These are phyloP conservation scores for Amiota mariae DNA, from an alignment of 2,888 invertebrate genomes.

Conservation along the genomic window DNA sequence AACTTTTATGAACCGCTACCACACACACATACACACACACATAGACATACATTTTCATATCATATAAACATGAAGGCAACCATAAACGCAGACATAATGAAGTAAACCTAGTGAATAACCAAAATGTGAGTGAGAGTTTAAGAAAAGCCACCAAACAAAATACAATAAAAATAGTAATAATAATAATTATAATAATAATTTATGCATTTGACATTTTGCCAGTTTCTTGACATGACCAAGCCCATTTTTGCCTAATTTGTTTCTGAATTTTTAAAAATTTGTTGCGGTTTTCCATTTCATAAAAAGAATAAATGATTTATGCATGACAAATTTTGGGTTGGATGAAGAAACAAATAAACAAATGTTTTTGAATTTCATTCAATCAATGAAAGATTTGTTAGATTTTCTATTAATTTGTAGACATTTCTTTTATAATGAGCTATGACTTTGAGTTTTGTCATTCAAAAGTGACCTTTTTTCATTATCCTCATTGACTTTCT, in stretches of 20 bases:
- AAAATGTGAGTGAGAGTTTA: not conserved
- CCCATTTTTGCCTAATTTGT: too few species aligned
- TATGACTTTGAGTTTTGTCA: too few species aligned
- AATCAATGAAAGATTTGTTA: too few species aligned
- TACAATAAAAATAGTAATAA: too few species aligned
- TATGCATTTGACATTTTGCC: constrained; percentile 22
- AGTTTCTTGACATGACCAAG: not conserved
- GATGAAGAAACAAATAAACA: not conserved
- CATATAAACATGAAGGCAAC: not conserved
- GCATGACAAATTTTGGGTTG: not conserved
- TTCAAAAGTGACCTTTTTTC: too few species aligned
- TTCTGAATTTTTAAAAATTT: too few species aligned
- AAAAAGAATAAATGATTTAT: too few species aligned
- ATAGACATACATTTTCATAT: not conserved
- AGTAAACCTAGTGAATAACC: not conserved
- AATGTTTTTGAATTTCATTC: too few species aligned
- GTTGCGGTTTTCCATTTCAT: too few species aligned
- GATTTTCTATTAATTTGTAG: too few species aligned
- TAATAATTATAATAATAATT: not conserved
- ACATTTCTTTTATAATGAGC: too few species aligned
- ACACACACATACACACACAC: constrained; percentile 43
- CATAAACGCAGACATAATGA: constrained; percentile 14
- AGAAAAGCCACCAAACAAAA: not conserved
- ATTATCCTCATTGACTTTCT: too few species aligned
- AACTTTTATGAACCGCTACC: constrained; percentile 65